These are phyloP conservation scores for Geopemphigus sp. DNA, from an alignment of 1,140 invertebrate species.

Conservation along the genomic window DNA sequence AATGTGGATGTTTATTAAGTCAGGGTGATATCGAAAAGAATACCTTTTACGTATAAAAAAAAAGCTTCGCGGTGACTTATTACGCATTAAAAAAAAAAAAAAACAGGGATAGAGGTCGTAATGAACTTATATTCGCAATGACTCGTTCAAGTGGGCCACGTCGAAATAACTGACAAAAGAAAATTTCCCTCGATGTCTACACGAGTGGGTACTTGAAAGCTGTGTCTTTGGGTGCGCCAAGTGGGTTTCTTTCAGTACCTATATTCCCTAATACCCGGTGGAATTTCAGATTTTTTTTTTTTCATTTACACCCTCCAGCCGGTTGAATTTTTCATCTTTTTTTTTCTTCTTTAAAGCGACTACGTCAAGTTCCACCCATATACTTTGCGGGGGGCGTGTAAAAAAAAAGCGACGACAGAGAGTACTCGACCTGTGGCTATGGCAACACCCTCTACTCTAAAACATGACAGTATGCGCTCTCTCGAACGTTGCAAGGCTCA, in stretches of 20 bases:
- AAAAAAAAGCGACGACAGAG: constrained; percentile 20
- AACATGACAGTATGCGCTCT: constrained; percentile 6
- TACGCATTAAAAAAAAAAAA: constrained; percentile 9
- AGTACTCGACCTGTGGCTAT: constrained; percentile 49
- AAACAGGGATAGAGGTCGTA: background rate
- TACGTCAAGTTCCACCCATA: constrained; percentile 24
- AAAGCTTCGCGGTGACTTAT: background rate
- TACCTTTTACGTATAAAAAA: constrained; percentile 1
- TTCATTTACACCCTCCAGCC: background rate
- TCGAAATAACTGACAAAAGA: constrained; percentile 49
- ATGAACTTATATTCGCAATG: constrained; percentile 48
- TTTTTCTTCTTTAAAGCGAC: constrained; percentile 31
- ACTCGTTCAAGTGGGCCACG: constrained; percentile 39
- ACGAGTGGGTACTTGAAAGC: constrained; percentile 40
- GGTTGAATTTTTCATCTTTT: constrained; percentile 13
- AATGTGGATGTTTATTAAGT: background rate
- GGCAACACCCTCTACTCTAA: constrained; percentile 42
- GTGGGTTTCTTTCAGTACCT: constrained; percentile 30
- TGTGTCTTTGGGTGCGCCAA: constrained; percentile 33
- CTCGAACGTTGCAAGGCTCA: constrained; percentile 5
- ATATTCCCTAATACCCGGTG: constrained; percentile 14
- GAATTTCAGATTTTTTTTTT: constrained; percentile 40
- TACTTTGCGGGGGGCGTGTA: background rate
- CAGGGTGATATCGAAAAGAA: background rate
- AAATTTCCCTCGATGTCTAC: constrained; percentile 39